Base-by-base conservation (phyloP, 2,113 vertebrate species). In the Trematocara nigrifrons region DNA sequence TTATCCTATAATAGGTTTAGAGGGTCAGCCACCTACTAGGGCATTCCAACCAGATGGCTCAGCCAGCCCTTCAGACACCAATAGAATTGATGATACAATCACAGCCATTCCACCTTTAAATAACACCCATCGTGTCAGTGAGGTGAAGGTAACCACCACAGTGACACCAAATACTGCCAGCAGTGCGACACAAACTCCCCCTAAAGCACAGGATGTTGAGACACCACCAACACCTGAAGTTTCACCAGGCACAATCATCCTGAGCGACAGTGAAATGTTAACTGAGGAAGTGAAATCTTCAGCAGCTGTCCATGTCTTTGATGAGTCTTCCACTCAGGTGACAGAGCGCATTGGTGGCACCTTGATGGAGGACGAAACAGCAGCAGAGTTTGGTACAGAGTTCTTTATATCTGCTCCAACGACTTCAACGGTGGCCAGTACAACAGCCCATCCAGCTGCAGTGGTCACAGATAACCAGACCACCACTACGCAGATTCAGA, bases 371-470 rank as follows among this genome's bases (percentile, higher is more conserved):
- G 87, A 91, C 4, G 85, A 81, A 51, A 56, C 66, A 71, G 20
- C 93, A 93, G 86, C 89, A 7, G 96, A 96, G 35, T 96, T 96
- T 0, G 96, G 95, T 87, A 91, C 80, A 49, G 97, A 97, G 54
- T 97, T 96, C 92, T 96, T 97, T 74, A 96, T 96, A 69, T 93
- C 93, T 1, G 87, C 87, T 31, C 61, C 87, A 4, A 13, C 88
- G 51, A 79, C 93, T 83, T 91, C 93, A 31, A 53, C 93, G 31
- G 84, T 93, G 86, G 80, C 91, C 56, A 90, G 84, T 64, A 93
- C 87, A 38, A 94, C 96, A 86, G 85, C 89, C 87, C 74, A 91
- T 81, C 82, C 93, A 59, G 82, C 83, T 85, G 76, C 87, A 57
- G 92, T 82, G 78, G 93, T 95, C 86, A 29, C 94, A 71, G 94